Evolutionary conservation across 2,797 vertebrate genomes (phyloP).

Genomic region (Harpagifer antarcticus): DNA sequence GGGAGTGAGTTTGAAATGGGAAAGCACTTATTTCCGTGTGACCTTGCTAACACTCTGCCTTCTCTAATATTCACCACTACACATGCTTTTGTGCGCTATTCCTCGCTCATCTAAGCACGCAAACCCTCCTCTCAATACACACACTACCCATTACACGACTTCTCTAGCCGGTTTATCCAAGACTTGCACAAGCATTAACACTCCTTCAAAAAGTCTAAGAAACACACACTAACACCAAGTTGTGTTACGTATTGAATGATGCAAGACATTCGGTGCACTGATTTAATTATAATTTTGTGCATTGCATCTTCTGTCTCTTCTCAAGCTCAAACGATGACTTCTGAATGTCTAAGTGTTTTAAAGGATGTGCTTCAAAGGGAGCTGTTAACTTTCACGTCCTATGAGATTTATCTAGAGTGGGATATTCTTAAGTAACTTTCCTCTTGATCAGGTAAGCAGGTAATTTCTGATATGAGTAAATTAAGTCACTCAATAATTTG

Average conservation of each 20-base stretch:
- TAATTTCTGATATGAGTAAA: constrained; percentile 36
- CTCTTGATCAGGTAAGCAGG: constrained; percentile 13
- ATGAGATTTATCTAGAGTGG: constrained; percentile 31
- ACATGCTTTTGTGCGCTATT: constrained; percentile 71
- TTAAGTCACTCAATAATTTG: constrained; percentile 29
- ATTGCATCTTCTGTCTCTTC: constrained; percentile 32
- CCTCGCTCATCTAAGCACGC: constrained; percentile 64
- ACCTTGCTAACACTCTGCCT: constrained; percentile 67
- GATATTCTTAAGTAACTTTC: constrained; percentile 15
- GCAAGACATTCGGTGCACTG: constrained; percentile 34
- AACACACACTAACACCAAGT: constrained; percentile 23
- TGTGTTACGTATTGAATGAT: constrained; percentile 8
- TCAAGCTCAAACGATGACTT: constrained; percentile 27
- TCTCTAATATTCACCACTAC: constrained; percentile 75
- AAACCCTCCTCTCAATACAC: constrained; percentile 51
- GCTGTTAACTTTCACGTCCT: constrained; percentile 50
- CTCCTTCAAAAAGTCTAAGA: constrained; percentile 18
- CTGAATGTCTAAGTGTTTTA: constrained; percentile 53
- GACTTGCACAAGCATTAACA: constrained; percentile 35
- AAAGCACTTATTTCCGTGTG: constrained; percentile 67
- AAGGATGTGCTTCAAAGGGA: constrained; percentile 50
- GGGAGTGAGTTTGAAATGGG: constrained; percentile 47
- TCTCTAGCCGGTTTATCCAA: constrained; percentile 29
- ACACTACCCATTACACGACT: constrained; percentile 56
- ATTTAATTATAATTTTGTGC: constrained; percentile 64